phyloP scores from a whole-genome alignment of 2,797 vertebrate species.

The Acridotheres tristis region DNA sequence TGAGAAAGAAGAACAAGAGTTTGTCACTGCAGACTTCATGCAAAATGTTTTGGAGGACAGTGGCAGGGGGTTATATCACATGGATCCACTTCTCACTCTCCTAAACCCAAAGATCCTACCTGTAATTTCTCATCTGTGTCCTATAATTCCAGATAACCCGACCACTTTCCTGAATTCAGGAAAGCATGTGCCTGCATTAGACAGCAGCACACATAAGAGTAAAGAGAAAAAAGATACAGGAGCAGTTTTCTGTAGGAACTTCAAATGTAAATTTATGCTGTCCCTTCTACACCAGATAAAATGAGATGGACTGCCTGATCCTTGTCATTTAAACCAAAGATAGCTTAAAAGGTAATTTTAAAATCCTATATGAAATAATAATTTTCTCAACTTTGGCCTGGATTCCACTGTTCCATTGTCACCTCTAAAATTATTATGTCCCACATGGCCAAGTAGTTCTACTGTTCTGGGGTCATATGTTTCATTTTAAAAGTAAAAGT shows the following conservation, averaged over 20 bases:
- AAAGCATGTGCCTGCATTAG: background rate
- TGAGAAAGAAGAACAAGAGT: background rate
- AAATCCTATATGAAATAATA: background rate
- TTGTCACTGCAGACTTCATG: background rate
- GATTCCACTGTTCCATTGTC: background rate
- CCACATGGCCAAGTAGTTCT: background rate
- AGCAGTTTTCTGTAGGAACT: background rate
- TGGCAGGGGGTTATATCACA: fast-evolving
- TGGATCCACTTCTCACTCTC: background rate
- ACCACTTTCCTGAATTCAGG: background rate
- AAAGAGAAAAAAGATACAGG: background rate
- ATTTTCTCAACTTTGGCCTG: background rate
- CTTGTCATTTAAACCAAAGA: background rate
- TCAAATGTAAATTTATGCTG: background rate
- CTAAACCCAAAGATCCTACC: background rate
- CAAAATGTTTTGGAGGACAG: background rate
- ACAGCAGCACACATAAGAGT: background rate
- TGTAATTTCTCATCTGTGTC: background rate
- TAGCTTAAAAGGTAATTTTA: background rate
- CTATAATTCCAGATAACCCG: background rate
- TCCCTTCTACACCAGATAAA: background rate
- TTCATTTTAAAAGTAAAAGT: constrained; percentile 22
- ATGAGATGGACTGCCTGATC: background rate
- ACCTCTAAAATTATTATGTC: background rate
- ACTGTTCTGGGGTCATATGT: background rate